Evolutionary conservation across 1,140 invertebrate genomes (phyloP).

Genomic region (Camponotus floridanus): DNA sequence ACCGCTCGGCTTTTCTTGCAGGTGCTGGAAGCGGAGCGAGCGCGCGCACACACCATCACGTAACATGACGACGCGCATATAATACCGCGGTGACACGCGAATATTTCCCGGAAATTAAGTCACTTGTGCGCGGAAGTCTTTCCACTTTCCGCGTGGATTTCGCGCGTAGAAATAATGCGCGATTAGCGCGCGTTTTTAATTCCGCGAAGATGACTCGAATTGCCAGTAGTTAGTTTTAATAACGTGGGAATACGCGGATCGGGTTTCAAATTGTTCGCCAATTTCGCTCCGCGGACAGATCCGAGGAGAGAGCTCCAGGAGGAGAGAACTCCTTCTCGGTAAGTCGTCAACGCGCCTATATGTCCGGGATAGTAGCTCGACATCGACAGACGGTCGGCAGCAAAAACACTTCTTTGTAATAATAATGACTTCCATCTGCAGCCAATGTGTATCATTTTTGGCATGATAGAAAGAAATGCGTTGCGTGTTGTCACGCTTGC

Average conservation of each 20-base stretch:
- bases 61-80: not conserved
- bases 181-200: conserved; percentile 21
- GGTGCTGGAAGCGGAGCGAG: conserved; percentile 69
- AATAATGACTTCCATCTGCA: conserved; percentile 57
- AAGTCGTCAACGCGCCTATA: conserved; percentile 43
- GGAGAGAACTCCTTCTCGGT: conserved; percentile 27
- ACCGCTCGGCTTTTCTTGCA: conserved; percentile 73
- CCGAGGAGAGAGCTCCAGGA: not conserved
- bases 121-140: conserved; percentile 39
- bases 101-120: conserved; percentile 47
- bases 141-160: not conserved
- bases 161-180: conserved; percentile 15
- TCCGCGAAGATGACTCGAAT: conserved; percentile 16
- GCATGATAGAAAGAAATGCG: conserved; percentile 61
- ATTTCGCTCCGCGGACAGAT: not conserved
- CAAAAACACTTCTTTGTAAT: conserved; percentile 59
- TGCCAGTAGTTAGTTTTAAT: conserved; percentile 9
- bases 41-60: conserved; percentile 10
- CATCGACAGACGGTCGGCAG: conserved; percentile 57
- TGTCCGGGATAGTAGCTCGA: not conserved
- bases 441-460: conserved; percentile 54
- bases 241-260: conserved; percentile 28
- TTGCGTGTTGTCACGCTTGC: conserved; percentile 63
- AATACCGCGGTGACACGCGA: not conserved
- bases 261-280: not conserved